Percentiles rank a stretch among this genome's conserved stretches.
These are phyloP conservation scores for Catocala sponsa DNA, from an alignment of 2,888 invertebrate species.

Conservation along the genomic window DNA sequence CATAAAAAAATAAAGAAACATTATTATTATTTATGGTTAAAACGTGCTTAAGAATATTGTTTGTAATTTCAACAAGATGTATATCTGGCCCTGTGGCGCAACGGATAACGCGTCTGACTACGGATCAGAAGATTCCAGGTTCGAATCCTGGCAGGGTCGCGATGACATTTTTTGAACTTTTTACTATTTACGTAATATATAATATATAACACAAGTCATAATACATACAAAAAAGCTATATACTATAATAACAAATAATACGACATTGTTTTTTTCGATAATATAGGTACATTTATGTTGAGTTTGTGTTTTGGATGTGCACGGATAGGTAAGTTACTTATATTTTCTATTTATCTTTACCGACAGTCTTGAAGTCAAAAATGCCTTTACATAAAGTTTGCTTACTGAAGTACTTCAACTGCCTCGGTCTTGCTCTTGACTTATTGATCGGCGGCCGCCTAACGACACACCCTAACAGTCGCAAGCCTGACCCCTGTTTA, in stretches of 20 bases:
- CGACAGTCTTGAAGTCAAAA: too few relatives aligned
- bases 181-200: not conserved
- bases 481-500: not conserved
- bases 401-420: too few relatives aligned
- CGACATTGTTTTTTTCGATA: too few relatives aligned
- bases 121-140: conserved; percentile 92
- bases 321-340: too few relatives aligned
- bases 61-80: conserved; percentile 8
- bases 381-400: too few relatives aligned
- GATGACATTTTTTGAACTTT: conserved; percentile 14
- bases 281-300: too few relatives aligned
- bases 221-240: too few relatives aligned
- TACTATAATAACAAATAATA: too few relatives aligned
- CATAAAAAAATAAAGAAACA: not conserved
- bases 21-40: not conserved
- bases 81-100: conserved; percentile 87
- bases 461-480: conserved; percentile 17
- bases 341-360: too few relatives aligned
- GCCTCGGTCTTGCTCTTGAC: conserved; percentile 35
- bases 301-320: too few relatives aligned
- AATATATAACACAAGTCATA: too few relatives aligned
- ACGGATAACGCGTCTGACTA: conserved; percentile 91
- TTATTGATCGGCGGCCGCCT: conserved; percentile 42
- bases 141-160: conserved; percentile 90
- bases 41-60: not conserved